Evolutionary conservation across 2,113 vertebrate species (phyloP).

Genomic region (Perccottus glenii): DNA sequence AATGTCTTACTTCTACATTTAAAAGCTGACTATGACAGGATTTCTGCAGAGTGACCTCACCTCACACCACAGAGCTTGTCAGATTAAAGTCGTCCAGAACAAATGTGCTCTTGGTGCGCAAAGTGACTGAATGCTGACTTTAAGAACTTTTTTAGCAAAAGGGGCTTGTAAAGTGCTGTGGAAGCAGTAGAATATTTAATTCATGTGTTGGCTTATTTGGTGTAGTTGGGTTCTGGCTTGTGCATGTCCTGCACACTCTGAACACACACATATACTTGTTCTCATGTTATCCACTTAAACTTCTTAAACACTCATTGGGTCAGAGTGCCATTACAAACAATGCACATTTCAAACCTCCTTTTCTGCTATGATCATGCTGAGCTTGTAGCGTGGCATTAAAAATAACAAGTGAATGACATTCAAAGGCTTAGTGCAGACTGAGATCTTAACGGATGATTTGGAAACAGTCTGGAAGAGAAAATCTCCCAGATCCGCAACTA

Average conservation of each 20-base stretch:
- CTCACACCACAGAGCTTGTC: slow-evolving; percentile 1
- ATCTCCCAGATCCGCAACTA: slow-evolving; percentile 64
- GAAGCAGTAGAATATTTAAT: slow-evolving; percentile 51
- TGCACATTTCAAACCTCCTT: slow-evolving; percentile 25
- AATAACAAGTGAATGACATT: slow-evolving; percentile 60
- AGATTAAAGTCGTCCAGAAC: slow-evolving; percentile 17
- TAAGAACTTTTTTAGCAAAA: slow-evolving; percentile 39
- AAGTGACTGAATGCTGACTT: slow-evolving; percentile 40
- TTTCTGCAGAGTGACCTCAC: slow-evolving; percentile 8
- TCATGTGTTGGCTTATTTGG: slow-evolving; percentile 43
- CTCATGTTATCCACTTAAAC: slow-evolving; percentile 19
- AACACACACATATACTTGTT: slow-evolving; percentile 27
- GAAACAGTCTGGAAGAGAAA: slow-evolving; percentile 61
- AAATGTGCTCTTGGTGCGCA: slow-evolving; percentile 12
- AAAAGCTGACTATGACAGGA: neutral
- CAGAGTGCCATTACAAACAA: slow-evolving; percentile 13
- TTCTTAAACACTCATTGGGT: slow-evolving; percentile 23
- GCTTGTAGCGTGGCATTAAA: slow-evolving; percentile 38
- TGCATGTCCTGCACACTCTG: slow-evolving; percentile 9
- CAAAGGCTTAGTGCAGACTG: slow-evolving; percentile 57
- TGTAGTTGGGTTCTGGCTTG: slow-evolving; percentile 18
- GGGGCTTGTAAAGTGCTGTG: slow-evolving; percentile 35
- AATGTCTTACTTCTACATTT: neutral
- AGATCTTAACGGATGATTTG: slow-evolving; percentile 70
- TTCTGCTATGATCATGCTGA: slow-evolving; percentile 25